Evolutionary conservation across 1,140 invertebrate species (phyloP).

Genomic region (Camponotus floridanus): DNA sequence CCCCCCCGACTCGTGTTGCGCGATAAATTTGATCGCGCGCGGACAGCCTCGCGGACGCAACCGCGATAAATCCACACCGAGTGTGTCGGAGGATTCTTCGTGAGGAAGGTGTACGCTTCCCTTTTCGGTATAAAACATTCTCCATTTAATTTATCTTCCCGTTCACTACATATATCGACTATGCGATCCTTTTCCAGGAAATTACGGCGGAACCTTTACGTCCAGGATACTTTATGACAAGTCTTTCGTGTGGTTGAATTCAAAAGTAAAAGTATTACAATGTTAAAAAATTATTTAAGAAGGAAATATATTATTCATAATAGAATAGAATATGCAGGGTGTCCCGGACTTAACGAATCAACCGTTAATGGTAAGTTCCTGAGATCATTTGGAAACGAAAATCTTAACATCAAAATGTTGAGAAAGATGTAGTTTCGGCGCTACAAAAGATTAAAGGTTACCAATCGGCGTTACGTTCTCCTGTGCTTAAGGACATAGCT

Average conservation of each 20-base stretch:
- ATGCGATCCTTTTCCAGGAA: not conserved
- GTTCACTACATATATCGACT: not conserved
- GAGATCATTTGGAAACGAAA: no score
- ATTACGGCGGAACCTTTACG: not conserved
- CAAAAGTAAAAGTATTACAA: no score
- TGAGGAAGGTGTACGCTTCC: not conserved
- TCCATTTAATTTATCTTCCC: constrained; percentile 12
- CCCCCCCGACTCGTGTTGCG: constrained; percentile 24
- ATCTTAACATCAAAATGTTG: no score
- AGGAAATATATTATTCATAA: no score
- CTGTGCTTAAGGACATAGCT: no score
- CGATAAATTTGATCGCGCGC: constrained; percentile 42
- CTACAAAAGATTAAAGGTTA: no score
- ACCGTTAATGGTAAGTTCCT: no score
- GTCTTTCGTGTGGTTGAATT: no score
- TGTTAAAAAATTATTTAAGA: not conserved
- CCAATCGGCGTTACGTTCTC: no score
- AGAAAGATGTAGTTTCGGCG: no score
- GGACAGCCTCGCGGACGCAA: not conserved
- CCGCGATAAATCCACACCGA: constrained; percentile 35
- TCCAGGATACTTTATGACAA: not conserved
- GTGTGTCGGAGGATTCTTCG: not conserved
- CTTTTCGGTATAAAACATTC: not conserved
- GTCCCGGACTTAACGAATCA: no score
- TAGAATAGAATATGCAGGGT: no score